Evolutionary conservation across 2,888 invertebrate genomes (phyloP).

Genomic region (Cerceris ruficornis): DNA sequence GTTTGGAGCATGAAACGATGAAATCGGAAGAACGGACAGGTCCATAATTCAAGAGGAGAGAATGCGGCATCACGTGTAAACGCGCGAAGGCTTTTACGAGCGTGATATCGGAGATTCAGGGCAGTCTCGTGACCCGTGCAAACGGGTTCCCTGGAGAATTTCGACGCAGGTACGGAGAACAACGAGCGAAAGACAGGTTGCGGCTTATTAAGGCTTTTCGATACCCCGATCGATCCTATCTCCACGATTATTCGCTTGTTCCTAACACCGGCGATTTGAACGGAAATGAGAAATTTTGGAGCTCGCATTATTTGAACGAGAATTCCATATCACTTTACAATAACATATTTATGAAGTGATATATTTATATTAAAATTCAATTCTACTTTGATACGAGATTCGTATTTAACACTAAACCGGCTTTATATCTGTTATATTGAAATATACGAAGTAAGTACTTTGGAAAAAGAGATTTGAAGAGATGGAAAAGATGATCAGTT

Average conservation of each 20-base stretch:
- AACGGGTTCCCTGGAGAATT: conserved; percentile 15
- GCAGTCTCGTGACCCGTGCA: neutral
- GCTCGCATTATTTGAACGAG: too few species aligned
- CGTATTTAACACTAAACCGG: too few species aligned
- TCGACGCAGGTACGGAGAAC: neutral
- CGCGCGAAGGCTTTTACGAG: conserved; percentile 5
- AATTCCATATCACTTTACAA: too few species aligned
- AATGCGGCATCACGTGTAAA: conserved; percentile 3
- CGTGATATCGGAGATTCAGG: conserved; percentile 3
- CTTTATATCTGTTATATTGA: too few species aligned
- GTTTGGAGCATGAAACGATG: neutral
- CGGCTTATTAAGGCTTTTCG: conserved; percentile 10
- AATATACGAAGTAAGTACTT: too few species aligned
- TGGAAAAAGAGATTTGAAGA: too few species aligned
- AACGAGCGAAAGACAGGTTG: conserved; percentile 5
- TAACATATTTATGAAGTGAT: too few species aligned
- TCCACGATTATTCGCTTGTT: neutral
- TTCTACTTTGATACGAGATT: too few species aligned
- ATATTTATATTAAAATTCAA: too few species aligned
- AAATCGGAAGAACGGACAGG: neutral
- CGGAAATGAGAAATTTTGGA: too few species aligned
- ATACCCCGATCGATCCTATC: neutral
- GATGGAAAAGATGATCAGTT: too few species aligned
- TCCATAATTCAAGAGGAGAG: neutral
- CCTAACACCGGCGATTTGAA: neutral